Evolutionary conservation across 2,113 vertebrate species (phyloP), one percentile per base, ranked within the genome.

Genomic region (Boleophthalmus pectinirostris): DNA sequence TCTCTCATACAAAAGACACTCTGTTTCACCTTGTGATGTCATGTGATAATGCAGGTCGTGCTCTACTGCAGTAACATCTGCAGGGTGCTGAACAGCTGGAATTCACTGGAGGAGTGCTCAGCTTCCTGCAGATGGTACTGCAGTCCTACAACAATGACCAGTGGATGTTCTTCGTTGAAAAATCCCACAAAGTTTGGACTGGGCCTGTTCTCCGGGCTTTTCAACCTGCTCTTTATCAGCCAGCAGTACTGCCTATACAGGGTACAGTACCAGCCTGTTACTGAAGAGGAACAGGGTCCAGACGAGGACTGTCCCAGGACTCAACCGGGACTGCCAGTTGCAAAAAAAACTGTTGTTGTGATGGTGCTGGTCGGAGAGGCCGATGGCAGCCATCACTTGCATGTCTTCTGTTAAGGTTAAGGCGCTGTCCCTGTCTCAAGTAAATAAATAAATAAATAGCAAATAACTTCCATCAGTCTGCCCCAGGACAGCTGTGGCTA

Each of bases 161-260:
- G 54, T 99, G 98, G 98, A 90, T 25, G 21, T 82, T 99, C 83
- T 91, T 99, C 84, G 98, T 99, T 77, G 98, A 97, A 43, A 96
- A 99, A n/a, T 84, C 96, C 97, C 13, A 99, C 98, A 15, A 99
- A 99, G 91, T 98, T 99, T 75, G 98, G 98, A 61, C 91, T 99
- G 60, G 97, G 98, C 51, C 21, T 98, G 35, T 96, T 98, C 83
- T 96, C 97, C 5, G 92, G 98, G 14, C 25, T 95, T 35, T 99
- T 99, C 25, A 97, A 99, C 69, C 56, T 97, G 15, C 29, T 99
- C 80, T 99, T 99, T 87, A 94, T 99, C 74, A 56, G 84, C 69
- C 98, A 99, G 88, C 98, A 99, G 87, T 99, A 96, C 89, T 96
- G 95, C 75, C 91, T 99, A 33, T 99, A 99, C 81, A 91, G 90